Base-by-base conservation (phyloP, 1,140 invertebrate genomes). In the Drosophila funebris region DNA sequence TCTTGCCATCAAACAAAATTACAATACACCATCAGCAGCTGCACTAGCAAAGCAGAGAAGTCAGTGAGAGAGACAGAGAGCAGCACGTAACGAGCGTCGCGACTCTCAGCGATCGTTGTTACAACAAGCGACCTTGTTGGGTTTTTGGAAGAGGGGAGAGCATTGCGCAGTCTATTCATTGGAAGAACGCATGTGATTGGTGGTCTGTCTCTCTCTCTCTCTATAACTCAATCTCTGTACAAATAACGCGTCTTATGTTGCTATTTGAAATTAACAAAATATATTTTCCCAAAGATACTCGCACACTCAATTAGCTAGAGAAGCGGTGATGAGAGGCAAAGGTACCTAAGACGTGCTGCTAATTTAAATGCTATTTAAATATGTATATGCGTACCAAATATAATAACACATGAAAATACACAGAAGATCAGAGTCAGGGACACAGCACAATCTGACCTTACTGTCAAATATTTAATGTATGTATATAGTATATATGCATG, bases 341-440 rank as follows among this genome's bases (percentile, higher is more conserved):
- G 16, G 39, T 44, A 37, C 53, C 54, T 67, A 58, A 67, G 43
- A 72, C 69, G 69, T 67, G 69, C 63, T 72, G 69, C 53, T 72
- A 52, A 72, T 83, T 76, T 83, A 79, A 70, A 84, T 85, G 61
- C 62, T 73, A 54, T 67, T 52, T 60, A 53, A 48, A 62, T 44
- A 66, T 76, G 60, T 69, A 73, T 67, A 43, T 16, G 43, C 53
- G 36, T 50, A 66, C 52, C 39, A 33, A 68, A 67, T 58, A 63
- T 75, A 50, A 73, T 68, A 67, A 74, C 63, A 68, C 57, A 58
- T 54, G 43, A 73, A 67, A 75, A 78, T 78, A 77, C 74, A 88
- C 83, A 87, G 83, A 87, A 87, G 82, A 87, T 87, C 82, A 87
- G 82, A 87, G 82, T 87, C 82, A 87, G 82, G 82, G 82, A 37